Conservation (phyloP, 2,888 invertebrate species). For the Andrena dorsata region DNA sequence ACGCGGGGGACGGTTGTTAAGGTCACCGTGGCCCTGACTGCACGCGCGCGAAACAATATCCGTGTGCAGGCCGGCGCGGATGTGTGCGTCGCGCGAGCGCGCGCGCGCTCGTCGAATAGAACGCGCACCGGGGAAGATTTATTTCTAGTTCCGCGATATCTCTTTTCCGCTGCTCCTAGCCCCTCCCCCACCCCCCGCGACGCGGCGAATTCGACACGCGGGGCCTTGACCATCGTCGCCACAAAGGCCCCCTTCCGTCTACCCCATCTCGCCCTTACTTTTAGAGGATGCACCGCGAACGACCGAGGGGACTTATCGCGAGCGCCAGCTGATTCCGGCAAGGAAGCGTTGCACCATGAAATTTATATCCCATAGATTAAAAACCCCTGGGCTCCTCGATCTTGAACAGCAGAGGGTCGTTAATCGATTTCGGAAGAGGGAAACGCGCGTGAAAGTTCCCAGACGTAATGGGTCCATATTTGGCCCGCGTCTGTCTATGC, state of each 20-base stretch:
- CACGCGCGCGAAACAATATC: slow-evolving; percentile 84
- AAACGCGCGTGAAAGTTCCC: neutral
- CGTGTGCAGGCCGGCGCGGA: slow-evolving; percentile 67
- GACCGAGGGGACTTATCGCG: neutral
- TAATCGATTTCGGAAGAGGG: too few species aligned
- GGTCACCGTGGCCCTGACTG: slow-evolving; percentile 88
- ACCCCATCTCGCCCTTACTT: too few species aligned
- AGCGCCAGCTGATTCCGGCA: too few species aligned
- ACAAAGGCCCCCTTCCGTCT: neutral
- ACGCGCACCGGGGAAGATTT: slow-evolving; percentile 73
- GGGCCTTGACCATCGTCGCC: slow-evolving; percentile 55
- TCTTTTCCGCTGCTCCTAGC: slow-evolving; percentile 43
- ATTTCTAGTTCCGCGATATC: slow-evolving; percentile 79
- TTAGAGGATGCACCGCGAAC: neutral
- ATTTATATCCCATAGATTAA: too few species aligned
- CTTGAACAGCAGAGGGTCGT: too few species aligned
- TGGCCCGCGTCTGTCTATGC: neutral
- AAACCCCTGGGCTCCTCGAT: too few species aligned
- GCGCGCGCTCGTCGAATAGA: slow-evolving; percentile 45
- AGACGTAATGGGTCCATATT: slow-evolving; percentile 4
- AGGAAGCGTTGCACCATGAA: too few species aligned
- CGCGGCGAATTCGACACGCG: slow-evolving; percentile 38
- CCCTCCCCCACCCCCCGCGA: slow-evolving; percentile 23
- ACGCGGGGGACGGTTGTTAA: slow-evolving; percentile 85
- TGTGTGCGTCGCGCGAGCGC: neutral